Conservation (phyloP, 2,888 invertebrate genomes). For the Tenthredo notha region DNA sequence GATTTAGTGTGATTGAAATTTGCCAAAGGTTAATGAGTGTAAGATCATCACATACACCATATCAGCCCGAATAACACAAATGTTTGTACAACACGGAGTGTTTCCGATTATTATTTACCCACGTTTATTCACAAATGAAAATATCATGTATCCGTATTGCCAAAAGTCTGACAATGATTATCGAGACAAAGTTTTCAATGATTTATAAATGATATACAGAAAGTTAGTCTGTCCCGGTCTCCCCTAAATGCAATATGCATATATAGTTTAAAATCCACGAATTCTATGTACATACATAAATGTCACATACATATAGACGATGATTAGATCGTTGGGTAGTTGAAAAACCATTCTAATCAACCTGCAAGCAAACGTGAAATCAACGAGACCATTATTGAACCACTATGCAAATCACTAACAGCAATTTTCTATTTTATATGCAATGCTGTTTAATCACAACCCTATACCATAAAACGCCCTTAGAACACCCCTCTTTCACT, state of each 20-base stretch:
- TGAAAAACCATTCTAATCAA: slow-evolving; percentile 1
- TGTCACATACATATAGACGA: background rate
- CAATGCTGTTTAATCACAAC: slow-evolving; percentile 45
- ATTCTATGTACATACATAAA: background rate
- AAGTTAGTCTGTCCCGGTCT: too few species aligned
- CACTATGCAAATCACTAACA: slow-evolving; percentile 62
- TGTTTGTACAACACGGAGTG: background rate
- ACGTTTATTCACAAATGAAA: too few species aligned
- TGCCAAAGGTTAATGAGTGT: slow-evolving; percentile 17
- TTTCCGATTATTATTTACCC: background rate
- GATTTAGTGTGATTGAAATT: slow-evolving; percentile 26
- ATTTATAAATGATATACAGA: too few species aligned
- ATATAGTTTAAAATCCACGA: background rate
- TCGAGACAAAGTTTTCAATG: too few species aligned
- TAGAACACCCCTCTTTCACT: slow-evolving; percentile 7
- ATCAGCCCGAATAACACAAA: background rate
- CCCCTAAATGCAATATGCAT: background rate
- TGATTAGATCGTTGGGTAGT: background rate
- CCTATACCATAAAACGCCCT: slow-evolving; percentile 16
- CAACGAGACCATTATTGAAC: slow-evolving; percentile 46
- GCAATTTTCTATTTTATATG: slow-evolving; percentile 56
- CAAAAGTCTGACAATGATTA: too few species aligned
- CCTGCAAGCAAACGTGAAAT: slow-evolving; percentile 3
- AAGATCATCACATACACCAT: background rate
- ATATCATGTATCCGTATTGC: too few species aligned